A percentile compares a stretch with the other conserved stretches of the same genome.
Conservation (phyloP, 2,888 invertebrate species). For the Agrotis puta region DNA sequence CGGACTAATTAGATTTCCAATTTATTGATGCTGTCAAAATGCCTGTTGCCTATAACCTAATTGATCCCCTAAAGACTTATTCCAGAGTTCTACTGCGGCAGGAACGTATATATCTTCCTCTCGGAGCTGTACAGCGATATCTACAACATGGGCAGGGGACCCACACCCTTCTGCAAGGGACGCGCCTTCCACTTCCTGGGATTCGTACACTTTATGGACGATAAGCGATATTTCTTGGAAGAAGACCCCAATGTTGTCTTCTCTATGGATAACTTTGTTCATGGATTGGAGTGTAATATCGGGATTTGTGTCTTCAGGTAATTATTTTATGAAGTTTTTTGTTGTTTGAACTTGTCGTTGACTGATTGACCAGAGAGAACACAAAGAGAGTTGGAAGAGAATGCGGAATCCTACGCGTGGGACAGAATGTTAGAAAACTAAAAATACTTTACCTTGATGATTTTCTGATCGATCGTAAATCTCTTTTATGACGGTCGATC, state of each 20-base stretch:
- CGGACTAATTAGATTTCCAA: too few species aligned
- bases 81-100: slow-evolving; percentile 86
- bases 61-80: slow-evolving; percentile 37
- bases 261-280: slow-evolving; percentile 84
- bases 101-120: slow-evolving; percentile 84
- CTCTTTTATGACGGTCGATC: too few species aligned
- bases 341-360: too few species aligned
- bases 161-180: slow-evolving; percentile 81
- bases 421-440: too few species aligned
- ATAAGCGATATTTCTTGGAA: slow-evolving; percentile 81
- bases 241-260: slow-evolving; percentile 85
- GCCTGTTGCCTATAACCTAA: neutral
- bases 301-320: slow-evolving; percentile 86
- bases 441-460: too few species aligned
- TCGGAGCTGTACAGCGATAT: slow-evolving; percentile 87
- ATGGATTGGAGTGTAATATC: slow-evolving; percentile 85
- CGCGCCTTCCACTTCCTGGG: slow-evolving; percentile 85
- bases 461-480: too few species aligned
- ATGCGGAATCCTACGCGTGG: too few species aligned
- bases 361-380: too few species aligned
- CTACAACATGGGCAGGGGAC: slow-evolving; percentile 83
- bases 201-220: slow-evolving; percentile 84
- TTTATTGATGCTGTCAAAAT: too few species aligned
- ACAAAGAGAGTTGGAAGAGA: too few species aligned
- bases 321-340: neutral